Evolutionary conservation across 2,888 invertebrate genomes (phyloP).

Genomic region (Tinea pellionella): DNA sequence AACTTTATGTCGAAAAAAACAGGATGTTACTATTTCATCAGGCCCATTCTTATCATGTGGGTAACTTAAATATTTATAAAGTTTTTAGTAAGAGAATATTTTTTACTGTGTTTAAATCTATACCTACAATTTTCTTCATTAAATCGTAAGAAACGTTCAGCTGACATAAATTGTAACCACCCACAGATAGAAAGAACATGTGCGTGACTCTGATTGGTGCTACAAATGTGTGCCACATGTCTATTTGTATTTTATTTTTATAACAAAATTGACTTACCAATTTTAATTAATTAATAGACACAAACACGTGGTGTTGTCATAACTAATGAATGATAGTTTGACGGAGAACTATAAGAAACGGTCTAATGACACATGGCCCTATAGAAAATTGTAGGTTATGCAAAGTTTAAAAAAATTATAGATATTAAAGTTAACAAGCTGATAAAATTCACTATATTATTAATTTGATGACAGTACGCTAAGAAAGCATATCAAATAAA

Average conservation of each 20-base stretch:
- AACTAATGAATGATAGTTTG: neutral
- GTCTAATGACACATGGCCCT: neutral
- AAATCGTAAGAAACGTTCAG: neutral
- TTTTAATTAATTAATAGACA: neutral
- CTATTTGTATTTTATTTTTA: neutral
- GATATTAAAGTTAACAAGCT: neutral
- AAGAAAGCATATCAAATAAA: neutral
- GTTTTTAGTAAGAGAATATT: neutral
- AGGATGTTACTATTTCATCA: slow-evolving; percentile 47
- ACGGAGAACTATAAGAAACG: neutral
- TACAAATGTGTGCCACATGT: slow-evolving; percentile 3
- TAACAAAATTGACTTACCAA: neutral
- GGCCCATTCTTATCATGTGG: slow-evolving; percentile 27
- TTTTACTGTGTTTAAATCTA: neutral
- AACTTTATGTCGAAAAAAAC: slow-evolving; percentile 36
- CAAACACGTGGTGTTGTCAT: neutral
- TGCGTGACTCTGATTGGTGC: neutral
- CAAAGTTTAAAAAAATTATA: neutral
- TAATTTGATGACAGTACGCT: neutral
- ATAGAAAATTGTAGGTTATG: neutral
- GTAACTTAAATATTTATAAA: slow-evolving; percentile 24
- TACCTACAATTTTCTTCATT: neutral
- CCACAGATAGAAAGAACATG: neutral
- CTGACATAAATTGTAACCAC: neutral
- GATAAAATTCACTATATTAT: neutral